A percentile compares a stretch with the other conserved stretches of the same genome.
These are phyloP conservation scores for Archaeoteleia sp. DNA, from an alignment of 2,888 invertebrate species.

Conservation along the genomic window DNA sequence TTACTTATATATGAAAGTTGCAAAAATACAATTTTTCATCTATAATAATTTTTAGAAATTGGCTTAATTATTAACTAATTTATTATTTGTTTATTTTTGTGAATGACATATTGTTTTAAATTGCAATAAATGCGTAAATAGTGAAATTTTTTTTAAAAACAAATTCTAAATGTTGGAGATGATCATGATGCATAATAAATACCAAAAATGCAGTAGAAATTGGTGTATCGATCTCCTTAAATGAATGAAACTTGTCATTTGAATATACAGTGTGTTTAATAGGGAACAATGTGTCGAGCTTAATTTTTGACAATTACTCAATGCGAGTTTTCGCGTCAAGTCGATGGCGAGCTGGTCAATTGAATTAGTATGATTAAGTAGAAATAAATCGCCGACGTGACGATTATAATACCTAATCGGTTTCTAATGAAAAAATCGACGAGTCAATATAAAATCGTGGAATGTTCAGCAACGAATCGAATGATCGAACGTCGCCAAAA, in stretches of 20 bases:
- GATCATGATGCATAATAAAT: no score
- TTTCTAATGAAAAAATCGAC: conserved; percentile 41
- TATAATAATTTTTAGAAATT: no score
- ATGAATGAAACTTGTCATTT: not conserved
- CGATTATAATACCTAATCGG: conserved; percentile 28
- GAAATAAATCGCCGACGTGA: conserved; percentile 5
- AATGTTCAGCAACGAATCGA: not conserved
- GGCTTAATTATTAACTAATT: no score
- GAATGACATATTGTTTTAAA: no score
- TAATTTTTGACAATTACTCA: conserved; percentile 45
- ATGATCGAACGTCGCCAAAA: no score
- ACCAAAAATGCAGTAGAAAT: conserved; percentile 18
- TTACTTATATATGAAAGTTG: no score
- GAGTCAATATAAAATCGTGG: conserved; percentile 18
- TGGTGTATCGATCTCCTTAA: conserved; percentile 26
- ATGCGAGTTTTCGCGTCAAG: conserved; percentile 29
- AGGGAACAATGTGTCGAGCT: conserved; percentile 40
- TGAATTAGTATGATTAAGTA: conserved; percentile 32
- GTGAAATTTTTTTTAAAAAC: no score
- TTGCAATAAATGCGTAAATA: no score
- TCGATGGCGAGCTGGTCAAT: conserved; percentile 21
- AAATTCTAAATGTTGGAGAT: no score
- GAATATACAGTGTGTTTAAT: conserved; percentile 13
- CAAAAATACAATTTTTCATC: no score
- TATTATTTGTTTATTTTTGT: no score